Conservation (phyloP, 1,140 invertebrate species). For the Lasioglossum baleicum region DNA sequence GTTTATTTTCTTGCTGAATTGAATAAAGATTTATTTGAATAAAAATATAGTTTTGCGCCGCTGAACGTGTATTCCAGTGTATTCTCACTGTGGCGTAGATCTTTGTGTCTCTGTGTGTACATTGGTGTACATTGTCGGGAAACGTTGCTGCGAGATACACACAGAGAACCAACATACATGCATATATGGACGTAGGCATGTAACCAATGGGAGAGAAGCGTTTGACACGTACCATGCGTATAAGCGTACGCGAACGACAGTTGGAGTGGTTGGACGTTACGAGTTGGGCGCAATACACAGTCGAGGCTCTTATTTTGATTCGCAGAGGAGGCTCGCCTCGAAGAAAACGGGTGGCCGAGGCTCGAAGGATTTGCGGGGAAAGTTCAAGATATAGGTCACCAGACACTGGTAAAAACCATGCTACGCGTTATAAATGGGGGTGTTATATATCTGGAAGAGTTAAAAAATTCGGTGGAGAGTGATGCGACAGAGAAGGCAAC, state of each 20-base stretch:
- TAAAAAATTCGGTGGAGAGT: slow-evolving; percentile 25
- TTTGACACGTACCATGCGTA: slow-evolving; percentile 49
- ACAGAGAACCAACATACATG: slow-evolving; percentile 28
- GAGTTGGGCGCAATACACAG: slow-evolving; percentile 39
- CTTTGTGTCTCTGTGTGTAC: too few relatives aligned
- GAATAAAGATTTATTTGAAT: background rate
- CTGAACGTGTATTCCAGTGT: background rate
- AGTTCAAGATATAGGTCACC: slow-evolving; percentile 34
- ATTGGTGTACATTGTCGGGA: slow-evolving; percentile 12
- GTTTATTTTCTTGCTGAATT: background rate
- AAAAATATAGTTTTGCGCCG: background rate
- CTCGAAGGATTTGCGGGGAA: slow-evolving; percentile 20
- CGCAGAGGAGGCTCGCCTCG: slow-evolving; percentile 42
- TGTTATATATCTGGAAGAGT: slow-evolving; percentile 32
- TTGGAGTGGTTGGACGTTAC: slow-evolving; percentile 43
- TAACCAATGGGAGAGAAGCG: slow-evolving; percentile 29
- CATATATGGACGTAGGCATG: slow-evolving; percentile 20
- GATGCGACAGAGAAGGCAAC: slow-evolving; percentile 33
- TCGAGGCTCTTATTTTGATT: slow-evolving; percentile 49
- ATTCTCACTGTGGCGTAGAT: background rate
- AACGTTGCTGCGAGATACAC: too few relatives aligned
- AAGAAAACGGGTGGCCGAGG: slow-evolving; percentile 42
- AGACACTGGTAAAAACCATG: slow-evolving; percentile 36
- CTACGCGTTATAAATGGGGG: slow-evolving; percentile 47
- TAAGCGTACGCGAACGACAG: slow-evolving; percentile 37